phyloP scores from a whole-genome alignment of 2,888 invertebrate genomes.

The Aleiodes leptofemur region DNA sequence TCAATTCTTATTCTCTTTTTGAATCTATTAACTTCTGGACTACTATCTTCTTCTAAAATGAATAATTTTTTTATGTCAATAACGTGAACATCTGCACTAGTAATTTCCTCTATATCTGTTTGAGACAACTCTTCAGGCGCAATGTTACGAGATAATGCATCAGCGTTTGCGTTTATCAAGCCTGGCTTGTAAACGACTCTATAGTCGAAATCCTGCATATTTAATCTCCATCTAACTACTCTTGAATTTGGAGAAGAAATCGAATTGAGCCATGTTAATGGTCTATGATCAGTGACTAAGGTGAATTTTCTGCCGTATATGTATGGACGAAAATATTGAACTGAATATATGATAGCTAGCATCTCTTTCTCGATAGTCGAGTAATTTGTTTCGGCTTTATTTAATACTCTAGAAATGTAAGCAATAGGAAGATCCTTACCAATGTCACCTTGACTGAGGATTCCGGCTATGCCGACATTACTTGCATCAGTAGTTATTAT shows the following conservation, averaged over 20 bases:
- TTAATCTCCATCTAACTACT: slow-evolving; percentile 42
- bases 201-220: slow-evolving; percentile 39
- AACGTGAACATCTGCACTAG: neutral
- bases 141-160: slow-evolving; percentile 35
- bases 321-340: too few relatives aligned
- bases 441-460: too few relatives aligned
- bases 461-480: too few relatives aligned
- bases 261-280: slow-evolving; percentile 40
- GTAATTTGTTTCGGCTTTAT: too few relatives aligned
- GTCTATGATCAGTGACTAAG: too few relatives aligned
- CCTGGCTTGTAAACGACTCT: slow-evolving; percentile 42
- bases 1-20: neutral
- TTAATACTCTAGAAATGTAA: too few relatives aligned
- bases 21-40: neutral
- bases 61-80: neutral
- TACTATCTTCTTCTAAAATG: neutral
- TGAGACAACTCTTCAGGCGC: neutral
- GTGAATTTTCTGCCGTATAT: too few relatives aligned
- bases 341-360: too few relatives aligned
- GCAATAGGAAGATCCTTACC: too few relatives aligned
- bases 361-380: too few relatives aligned
- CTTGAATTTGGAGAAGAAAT: slow-evolving; percentile 42
- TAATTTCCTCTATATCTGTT: neutral
- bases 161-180: slow-evolving; percentile 40
- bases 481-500: too few relatives aligned